Evolutionary conservation across 2,113 vertebrate species (phyloP).

Genomic region (Falco punctatus): DNA sequence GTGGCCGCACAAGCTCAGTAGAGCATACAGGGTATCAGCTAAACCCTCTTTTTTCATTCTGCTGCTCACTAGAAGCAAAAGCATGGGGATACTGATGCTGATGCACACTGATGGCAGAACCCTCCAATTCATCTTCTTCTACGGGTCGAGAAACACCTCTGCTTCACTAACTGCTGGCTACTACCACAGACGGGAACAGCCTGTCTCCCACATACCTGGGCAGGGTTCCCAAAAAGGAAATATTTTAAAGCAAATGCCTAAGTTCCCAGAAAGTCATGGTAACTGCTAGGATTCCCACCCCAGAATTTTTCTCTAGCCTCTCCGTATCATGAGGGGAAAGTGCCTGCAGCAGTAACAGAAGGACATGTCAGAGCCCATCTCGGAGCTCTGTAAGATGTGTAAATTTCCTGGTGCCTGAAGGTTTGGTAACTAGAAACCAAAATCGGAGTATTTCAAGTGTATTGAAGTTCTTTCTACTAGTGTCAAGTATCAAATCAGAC

Average conservation of each 20-base stretch:
- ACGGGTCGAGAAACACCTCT: not conserved
- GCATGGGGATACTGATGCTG: not conserved
- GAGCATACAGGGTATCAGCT: not conserved
- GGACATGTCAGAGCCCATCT: constrained; percentile 50
- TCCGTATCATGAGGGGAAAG: not conserved
- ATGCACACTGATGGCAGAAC: not conserved
- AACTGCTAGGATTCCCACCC: not conserved
- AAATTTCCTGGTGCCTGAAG: constrained; percentile 55
- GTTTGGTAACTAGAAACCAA: constrained; percentile 50
- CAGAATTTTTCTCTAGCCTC: constrained; percentile 6
- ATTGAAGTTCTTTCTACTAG: not conserved
- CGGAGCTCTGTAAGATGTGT: constrained; percentile 32
- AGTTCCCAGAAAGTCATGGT: not conserved
- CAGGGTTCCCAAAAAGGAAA: not conserved
- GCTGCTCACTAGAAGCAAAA: not conserved
- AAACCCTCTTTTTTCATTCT: not conserved
- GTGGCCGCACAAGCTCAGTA: not conserved
- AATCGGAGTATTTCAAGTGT: not conserved
- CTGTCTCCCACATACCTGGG: not conserved
- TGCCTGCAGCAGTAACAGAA: constrained; percentile 45
- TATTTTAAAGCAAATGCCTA: not conserved
- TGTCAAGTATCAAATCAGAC: constrained; percentile 44
- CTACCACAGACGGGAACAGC: not conserved
- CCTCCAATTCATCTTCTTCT: not conserved
- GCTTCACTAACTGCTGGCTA: not conserved